A percentile compares a stretch with the other conserved stretches of the same genome.
These are phyloP conservation scores for Sesia bembeciformis DNA, from an alignment of 2,888 invertebrate genomes.

Conservation along the genomic window DNA sequence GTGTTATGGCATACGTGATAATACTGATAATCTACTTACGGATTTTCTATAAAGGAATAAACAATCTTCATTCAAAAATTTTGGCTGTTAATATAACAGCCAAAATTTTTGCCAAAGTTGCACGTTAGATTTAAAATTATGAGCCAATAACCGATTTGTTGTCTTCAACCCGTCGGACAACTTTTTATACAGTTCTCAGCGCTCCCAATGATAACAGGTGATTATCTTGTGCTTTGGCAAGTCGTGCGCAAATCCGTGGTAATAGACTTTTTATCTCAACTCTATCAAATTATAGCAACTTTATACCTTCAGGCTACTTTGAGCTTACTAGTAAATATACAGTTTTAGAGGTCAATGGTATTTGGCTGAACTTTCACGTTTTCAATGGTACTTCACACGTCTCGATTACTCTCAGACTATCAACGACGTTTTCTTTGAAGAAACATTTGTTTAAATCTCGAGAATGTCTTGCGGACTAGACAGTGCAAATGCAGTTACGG, in stretches of 20 bases:
- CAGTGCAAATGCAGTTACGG: not conserved
- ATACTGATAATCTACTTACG: too few species aligned
- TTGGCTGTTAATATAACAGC: too few species aligned
- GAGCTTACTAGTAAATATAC: not conserved
- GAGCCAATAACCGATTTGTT: constrained; percentile 22
- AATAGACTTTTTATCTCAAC: constrained; percentile 1
- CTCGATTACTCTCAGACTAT: constrained; percentile 6
- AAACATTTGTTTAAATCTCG: not conserved
- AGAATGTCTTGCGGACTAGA: not conserved
- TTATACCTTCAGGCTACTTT: not conserved
- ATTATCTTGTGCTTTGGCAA: constrained; percentile 23
- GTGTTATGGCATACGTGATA: too few species aligned
- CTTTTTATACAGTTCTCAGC: constrained; percentile 36
- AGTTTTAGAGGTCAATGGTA: constrained; percentile 44
- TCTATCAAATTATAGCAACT: not conserved
- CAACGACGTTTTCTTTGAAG: not conserved
- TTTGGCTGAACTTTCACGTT: constrained; percentile 27
- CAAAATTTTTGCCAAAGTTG: too few species aligned
- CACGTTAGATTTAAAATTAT: not conserved
- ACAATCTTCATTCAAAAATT: too few species aligned
- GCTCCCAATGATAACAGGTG: constrained; percentile 27
- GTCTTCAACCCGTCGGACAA: constrained; percentile 23
- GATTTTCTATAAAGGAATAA: too few species aligned
- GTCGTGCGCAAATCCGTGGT: constrained; percentile 25
- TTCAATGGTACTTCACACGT: constrained; percentile 24